Percentiles rank a stretch among this genome's conserved stretches.
phyloP scores from a whole-genome alignment of 2,113 vertebrate species.

The Zosterops lateralis region DNA sequence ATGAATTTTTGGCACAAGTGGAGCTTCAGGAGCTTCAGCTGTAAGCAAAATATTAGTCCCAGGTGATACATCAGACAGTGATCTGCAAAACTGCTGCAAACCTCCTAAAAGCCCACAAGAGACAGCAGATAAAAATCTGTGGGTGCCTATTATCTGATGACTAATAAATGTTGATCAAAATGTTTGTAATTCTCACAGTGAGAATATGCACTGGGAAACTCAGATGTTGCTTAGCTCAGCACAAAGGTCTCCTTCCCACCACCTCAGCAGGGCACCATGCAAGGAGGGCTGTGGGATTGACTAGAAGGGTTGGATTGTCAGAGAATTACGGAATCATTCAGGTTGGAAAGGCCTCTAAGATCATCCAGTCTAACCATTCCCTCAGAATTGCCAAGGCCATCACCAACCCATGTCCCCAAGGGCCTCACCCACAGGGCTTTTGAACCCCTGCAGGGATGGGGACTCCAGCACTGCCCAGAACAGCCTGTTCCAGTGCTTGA shows the following conservation, averaged over 20 bases:
- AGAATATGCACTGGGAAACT: background rate
- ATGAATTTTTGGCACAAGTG: background rate
- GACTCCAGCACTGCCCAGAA: background rate
- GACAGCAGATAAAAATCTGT: background rate
- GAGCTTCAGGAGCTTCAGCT: background rate
- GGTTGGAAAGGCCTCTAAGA: background rate
- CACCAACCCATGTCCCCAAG: background rate
- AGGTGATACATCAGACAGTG: background rate
- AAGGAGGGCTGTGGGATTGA: background rate
- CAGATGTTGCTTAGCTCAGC: background rate
- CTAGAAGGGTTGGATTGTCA: background rate
- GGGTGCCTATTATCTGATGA: background rate
- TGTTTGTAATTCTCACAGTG: background rate
- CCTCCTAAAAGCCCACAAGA: background rate
- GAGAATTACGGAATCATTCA: background rate
- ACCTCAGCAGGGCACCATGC: fast-evolving
- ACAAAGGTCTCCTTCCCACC: background rate
- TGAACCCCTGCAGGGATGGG: background rate
- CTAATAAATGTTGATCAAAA: background rate
- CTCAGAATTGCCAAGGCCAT: background rate
- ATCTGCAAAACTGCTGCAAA: background rate
- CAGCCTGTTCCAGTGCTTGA: too few relatives aligned
- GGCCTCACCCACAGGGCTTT: background rate
- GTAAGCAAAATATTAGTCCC: background rate
- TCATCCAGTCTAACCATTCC: background rate